These are phyloP conservation scores for Lagria hirta DNA, from an alignment of 2,888 invertebrate species.

Conservation along the genomic window DNA sequence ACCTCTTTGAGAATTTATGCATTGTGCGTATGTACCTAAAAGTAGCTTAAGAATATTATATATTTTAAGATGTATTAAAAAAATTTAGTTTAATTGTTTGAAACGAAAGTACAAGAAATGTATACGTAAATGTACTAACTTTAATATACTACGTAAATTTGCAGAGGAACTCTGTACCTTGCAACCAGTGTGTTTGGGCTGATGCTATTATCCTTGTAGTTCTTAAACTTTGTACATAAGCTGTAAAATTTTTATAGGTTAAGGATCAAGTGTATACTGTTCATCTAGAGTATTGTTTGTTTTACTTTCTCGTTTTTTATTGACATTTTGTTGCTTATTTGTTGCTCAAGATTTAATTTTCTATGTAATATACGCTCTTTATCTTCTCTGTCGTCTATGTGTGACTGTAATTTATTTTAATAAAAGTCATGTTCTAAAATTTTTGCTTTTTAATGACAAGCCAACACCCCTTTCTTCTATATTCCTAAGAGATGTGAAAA, in stretches of 20 bases:
- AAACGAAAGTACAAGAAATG: constrained; percentile 55
- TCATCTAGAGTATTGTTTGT: constrained; percentile 50
- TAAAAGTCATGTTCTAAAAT: constrained; percentile 53
- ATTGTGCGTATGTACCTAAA: constrained; percentile 49
- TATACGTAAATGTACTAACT: constrained; percentile 47
- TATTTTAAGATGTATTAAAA: constrained; percentile 32
- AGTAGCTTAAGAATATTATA: constrained; percentile 41
- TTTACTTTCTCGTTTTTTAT: constrained; percentile 45
- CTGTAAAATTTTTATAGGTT: constrained; percentile 53
- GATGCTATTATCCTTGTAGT: constrained; percentile 39
- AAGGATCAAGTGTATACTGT: constrained; percentile 56
- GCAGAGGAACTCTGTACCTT: constrained; percentile 51
- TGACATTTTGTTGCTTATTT: constrained; percentile 55
- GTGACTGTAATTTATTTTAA: constrained; percentile 59
- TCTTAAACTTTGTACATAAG: constrained; percentile 44
- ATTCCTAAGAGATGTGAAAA: too few relatives aligned
- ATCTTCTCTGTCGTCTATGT: constrained; percentile 53
- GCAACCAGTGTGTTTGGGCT: constrained; percentile 53
- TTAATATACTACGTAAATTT: too few relatives aligned
- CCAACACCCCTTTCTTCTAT: too few relatives aligned
- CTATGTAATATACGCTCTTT: constrained; percentile 50
- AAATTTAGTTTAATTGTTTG: constrained; percentile 37
- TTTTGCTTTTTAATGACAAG: too few relatives aligned
- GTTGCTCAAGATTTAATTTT: constrained; percentile 55
- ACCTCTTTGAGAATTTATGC: constrained; percentile 53